Conservation (phyloP, 2,888 invertebrate species). For the Pammene aurita region DNA sequence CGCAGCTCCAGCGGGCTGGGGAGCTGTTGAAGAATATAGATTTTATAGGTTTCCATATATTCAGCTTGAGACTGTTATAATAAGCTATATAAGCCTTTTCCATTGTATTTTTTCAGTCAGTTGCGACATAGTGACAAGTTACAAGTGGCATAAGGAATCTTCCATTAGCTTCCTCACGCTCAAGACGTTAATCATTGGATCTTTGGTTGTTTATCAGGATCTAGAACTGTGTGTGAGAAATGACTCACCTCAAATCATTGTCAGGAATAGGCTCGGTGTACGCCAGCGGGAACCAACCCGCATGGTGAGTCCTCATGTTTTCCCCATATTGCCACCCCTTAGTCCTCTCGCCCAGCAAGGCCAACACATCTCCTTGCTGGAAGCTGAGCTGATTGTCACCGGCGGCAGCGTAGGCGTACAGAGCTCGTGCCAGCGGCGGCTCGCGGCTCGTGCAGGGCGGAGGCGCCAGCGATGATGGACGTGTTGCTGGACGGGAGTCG, state of each 20-base stretch:
- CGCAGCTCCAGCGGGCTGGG: constrained; percentile 77
- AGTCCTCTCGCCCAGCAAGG: constrained; percentile 93
- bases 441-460: constrained; percentile 84
- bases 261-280: constrained; percentile 92
- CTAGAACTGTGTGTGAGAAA: too few relatives aligned
- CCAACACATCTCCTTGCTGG: constrained; percentile 94
- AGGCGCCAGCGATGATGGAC: constrained; percentile 87
- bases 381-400: constrained; percentile 97
- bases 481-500: constrained; percentile 73
- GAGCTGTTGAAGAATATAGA: constrained; percentile 57
- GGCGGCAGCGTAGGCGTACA: constrained; percentile 94
- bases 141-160: neutral
- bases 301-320: constrained; percentile 94
- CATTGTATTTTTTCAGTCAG: too few relatives aligned
- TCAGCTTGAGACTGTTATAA: too few relatives aligned
- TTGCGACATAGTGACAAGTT: neutral
- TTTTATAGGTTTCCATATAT: too few relatives aligned
- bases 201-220: too few relatives aligned
- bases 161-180: too few relatives aligned
- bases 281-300: constrained; percentile 98
- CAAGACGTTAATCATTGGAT: too few relatives aligned
- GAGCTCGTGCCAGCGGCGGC: constrained; percentile 90
- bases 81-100: too few relatives aligned
- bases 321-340: constrained; percentile 99
- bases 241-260: constrained; percentile 83